Base-by-base conservation (phyloP, 2,888 invertebrate genomes). In the Andrena haemorrhoa region DNA sequence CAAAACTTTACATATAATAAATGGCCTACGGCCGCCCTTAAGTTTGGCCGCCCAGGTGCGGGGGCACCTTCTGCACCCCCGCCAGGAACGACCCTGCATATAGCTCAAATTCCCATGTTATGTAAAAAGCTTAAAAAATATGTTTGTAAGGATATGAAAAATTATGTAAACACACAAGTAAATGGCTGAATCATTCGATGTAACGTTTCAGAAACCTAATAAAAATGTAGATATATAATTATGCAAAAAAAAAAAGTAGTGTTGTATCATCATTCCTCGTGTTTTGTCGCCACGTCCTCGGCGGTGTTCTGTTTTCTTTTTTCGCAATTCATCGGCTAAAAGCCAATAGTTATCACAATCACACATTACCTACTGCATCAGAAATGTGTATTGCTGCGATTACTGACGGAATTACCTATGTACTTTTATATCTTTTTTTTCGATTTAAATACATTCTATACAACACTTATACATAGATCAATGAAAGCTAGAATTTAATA, bases 261-360 rank as follows among this genome's bases (percentile, higher is more conserved):
- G 10, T 20, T 16, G 16, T 33, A 2, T 69, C 23, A 61, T 61
- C 47, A 16, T 64, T 47, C 26, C 16, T 49, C 5, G 7, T 31
- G 1, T 31, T 58, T 20, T 41, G 20, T 12, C 26, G 20, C 49
- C 56, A 20, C 8, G 58, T 70, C 73, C 47, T 64, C 49, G 56
- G 31, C 49, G 56, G 31, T 6, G 47, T n/a, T 5, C 20, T 56
- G 10, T 41, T 12, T 26, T 69, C 10, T 47, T 60, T 31, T 12
- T 47, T 47, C n/a, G 10, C 33, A 26, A 23, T 26, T 56, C 56
- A 51, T 20, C 6, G 8, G 20, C n/a, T n/a, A 16, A 16, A 7
- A 31, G 31, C 7, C 23, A n/a, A 16, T 1, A 33, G n/a, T 61
- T 61, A 33, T 35, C 33, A 33, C 20, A 61, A 61, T 35, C 4